Evolutionary conservation across 2,888 invertebrate genomes (phyloP).

Genomic region (Tinea trinotella): DNA sequence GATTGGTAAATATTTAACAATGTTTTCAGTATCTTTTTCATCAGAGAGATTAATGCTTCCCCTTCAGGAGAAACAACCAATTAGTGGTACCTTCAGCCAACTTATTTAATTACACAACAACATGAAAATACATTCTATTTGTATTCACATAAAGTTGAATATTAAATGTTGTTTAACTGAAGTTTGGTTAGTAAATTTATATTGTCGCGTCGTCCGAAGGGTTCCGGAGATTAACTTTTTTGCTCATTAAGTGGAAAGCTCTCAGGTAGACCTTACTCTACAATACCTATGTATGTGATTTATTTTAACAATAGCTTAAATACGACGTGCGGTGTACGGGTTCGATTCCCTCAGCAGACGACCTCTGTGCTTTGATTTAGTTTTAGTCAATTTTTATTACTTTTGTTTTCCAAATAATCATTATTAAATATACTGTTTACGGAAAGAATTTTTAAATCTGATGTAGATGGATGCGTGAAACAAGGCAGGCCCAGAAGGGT

Average conservation of each 20-base stretch:
- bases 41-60: conserved; percentile 14
- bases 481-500: too few relatives aligned
- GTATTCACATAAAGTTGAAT: background rate
- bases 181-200: conserved; percentile 13
- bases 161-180: background rate
- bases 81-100: background rate
- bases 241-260: conserved; percentile 17
- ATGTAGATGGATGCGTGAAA: too few relatives aligned
- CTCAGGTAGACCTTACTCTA: conserved; percentile 12
- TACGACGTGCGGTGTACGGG: too few relatives aligned
- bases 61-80: conserved; percentile 14
- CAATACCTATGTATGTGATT: background rate
- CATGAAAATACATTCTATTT: background rate
- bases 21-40: conserved; percentile 15
- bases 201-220: conserved; percentile 16
- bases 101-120: background rate
- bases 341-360: too few relatives aligned
- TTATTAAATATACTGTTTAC: too few relatives aligned
- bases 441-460: too few relatives aligned
- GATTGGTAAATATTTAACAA: conserved; percentile 11
- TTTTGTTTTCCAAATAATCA: too few relatives aligned
- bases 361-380: too few relatives aligned
- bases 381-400: too few relatives aligned
- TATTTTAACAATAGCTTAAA: too few relatives aligned
- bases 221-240: conserved; percentile 16